Conservation (phyloP, 2,888 invertebrate species). For the Xylocampa areola region DNA sequence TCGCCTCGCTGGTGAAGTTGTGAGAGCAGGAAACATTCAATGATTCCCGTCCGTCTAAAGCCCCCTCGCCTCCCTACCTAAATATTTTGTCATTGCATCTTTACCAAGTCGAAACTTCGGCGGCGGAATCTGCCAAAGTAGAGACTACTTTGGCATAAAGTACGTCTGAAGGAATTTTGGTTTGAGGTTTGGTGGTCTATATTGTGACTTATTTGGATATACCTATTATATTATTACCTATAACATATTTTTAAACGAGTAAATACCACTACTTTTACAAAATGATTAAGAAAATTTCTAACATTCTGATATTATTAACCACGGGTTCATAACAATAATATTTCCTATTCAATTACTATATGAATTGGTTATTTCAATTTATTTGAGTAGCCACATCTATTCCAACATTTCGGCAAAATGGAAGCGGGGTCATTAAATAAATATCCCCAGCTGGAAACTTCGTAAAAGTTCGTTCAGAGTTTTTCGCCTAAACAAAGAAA, state of each 20-base stretch:
- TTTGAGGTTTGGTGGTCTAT: slow-evolving; percentile 3
- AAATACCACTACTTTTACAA: too few relatives aligned
- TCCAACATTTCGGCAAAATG: slow-evolving; percentile 35
- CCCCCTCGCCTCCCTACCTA: slow-evolving; percentile 39
- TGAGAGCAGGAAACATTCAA: slow-evolving; percentile 66
- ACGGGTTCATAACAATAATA: neutral
- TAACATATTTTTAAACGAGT: too few relatives aligned
- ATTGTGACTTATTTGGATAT: too few relatives aligned
- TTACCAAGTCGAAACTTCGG: slow-evolving; percentile 57
- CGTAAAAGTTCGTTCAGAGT: slow-evolving; percentile 61
- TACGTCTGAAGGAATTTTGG: slow-evolving; percentile 21
- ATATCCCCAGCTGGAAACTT: slow-evolving; percentile 69
- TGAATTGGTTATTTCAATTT: slow-evolving; percentile 42
- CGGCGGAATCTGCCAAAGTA: slow-evolving; percentile 28
- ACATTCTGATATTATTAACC: neutral
- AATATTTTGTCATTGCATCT: slow-evolving; percentile 69
- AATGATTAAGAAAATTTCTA: too few relatives aligned
- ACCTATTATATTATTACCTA: too few relatives aligned
- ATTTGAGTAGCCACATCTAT: slow-evolving; percentile 40
- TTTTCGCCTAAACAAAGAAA: slow-evolving; percentile 65
- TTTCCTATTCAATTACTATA: slow-evolving; percentile 4
- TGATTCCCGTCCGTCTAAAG: slow-evolving; percentile 38
- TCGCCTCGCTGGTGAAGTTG: slow-evolving; percentile 67
- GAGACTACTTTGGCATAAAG: slow-evolving; percentile 26
- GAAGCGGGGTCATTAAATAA: slow-evolving; percentile 72